These are phyloP conservation scores for Ceyx margarethae DNA, from an alignment of 2,113 vertebrate genomes.

Conservation along the genomic window DNA sequence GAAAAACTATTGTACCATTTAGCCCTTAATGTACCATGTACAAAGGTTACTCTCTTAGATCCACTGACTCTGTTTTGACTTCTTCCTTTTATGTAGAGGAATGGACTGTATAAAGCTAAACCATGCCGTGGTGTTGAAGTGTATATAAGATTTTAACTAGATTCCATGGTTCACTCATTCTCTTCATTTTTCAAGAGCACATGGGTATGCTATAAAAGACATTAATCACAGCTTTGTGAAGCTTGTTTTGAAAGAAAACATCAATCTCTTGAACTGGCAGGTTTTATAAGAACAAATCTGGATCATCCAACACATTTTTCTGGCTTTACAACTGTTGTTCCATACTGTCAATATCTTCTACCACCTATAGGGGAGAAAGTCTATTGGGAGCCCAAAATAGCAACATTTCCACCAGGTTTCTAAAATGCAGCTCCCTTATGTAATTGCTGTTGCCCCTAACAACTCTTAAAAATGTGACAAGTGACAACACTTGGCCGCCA, in stretches of 20 bases:
- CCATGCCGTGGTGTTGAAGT: not conserved
- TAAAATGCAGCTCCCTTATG: not conserved
- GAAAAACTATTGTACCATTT: not conserved
- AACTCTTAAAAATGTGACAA: slow-evolving; percentile 18
- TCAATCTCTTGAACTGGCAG: slow-evolving; percentile 1
- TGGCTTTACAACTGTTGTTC: slow-evolving; percentile 4
- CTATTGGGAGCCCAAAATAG: not conserved
- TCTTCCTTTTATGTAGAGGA: not conserved
- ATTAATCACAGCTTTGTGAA: not conserved
- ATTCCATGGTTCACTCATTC: not conserved
- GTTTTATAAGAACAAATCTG: slow-evolving; percentile 38
- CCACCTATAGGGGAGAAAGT: not conserved
- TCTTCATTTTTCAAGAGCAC: not conserved
- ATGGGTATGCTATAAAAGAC: not conserved
- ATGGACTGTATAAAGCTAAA: not conserved
- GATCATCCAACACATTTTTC: slow-evolving; percentile 21
- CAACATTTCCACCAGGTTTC: not conserved
- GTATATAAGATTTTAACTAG: not conserved
- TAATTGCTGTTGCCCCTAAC: not conserved
- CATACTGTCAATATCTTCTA: not conserved
- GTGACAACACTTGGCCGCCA: not conserved
- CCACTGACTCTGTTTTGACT: not conserved
- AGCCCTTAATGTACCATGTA: not conserved
- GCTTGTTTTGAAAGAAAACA: slow-evolving; percentile 20
- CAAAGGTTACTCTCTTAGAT: not conserved